Conservation (phyloP, 2,797 vertebrate species). For the Potorous gilbertii region DNA sequence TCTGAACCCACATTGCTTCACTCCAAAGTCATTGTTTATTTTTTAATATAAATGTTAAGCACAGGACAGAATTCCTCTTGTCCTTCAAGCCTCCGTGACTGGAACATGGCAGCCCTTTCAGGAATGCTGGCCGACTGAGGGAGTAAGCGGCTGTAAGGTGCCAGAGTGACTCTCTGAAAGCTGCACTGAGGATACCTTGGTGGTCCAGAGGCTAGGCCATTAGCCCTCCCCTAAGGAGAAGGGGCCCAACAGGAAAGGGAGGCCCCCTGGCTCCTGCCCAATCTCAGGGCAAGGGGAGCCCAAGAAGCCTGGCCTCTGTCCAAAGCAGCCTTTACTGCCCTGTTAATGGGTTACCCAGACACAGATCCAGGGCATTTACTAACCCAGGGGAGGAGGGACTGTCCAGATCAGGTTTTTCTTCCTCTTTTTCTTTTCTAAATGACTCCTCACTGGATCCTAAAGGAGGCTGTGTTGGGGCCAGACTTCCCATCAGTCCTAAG, state of each 20-base stretch:
- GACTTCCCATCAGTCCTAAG: not conserved
- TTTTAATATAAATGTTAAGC: not conserved
- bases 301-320: not conserved
- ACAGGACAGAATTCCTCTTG: not conserved
- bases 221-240: not conserved
- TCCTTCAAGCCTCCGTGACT: not conserved
- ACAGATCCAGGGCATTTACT: not conserved
- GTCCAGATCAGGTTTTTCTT: not conserved
- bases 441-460: not conserved
- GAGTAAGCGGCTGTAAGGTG: not conserved
- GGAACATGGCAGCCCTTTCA: not conserved
- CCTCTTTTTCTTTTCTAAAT: not conserved
- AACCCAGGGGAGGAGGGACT: not conserved
- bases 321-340: not conserved
- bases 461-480: not conserved
- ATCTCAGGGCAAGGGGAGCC: not conserved
- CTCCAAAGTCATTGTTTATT: not conserved
- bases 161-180: not conserved
- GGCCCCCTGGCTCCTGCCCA: not conserved
- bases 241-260: not conserved
- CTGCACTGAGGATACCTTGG: not conserved
- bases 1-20: not conserved
- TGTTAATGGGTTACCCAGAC: not conserved
- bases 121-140: no score
- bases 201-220: not conserved